phyloP scores from a whole-genome alignment of 2,888 invertebrate species.

The Lottia gigantea region DNA sequence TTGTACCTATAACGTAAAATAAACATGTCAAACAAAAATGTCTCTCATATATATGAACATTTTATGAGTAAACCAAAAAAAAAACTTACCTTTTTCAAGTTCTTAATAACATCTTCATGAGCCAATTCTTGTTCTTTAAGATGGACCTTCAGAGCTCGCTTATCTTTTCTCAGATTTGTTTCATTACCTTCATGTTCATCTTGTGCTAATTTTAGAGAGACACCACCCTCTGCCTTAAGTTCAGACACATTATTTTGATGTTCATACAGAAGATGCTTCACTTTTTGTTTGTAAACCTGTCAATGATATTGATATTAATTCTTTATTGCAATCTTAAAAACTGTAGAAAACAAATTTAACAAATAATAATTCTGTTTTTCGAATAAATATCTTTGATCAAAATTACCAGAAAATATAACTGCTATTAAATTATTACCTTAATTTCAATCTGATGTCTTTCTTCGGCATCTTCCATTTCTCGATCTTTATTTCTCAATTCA shows the following conservation, averaged over 20 bases:
- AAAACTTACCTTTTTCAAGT: constrained; percentile 75
- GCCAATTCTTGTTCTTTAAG: constrained; percentile 78
- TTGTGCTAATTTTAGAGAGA: constrained; percentile 81
- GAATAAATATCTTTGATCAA: no score
- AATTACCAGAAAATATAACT: no score
- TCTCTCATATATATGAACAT: no score
- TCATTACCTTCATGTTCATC: constrained; percentile 85
- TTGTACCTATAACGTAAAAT: no score
- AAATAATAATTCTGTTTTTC: no score
- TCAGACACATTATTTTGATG: constrained; percentile 88
- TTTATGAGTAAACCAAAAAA: no score
- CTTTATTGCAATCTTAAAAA: no score
- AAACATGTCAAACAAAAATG: no score
- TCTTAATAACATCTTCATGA: constrained; percentile 79
- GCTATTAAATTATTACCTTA: constrained; percentile 72
- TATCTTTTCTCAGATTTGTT: constrained; percentile 80
- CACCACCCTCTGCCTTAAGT: constrained; percentile 78
- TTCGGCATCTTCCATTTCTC: constrained; percentile 87
- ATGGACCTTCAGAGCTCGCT: constrained; percentile 76
- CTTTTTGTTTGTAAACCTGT: constrained; percentile 86
- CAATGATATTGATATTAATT: neutral
- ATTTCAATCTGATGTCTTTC: constrained; percentile 89
- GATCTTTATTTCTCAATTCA: constrained; percentile 78
- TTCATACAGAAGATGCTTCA: constrained; percentile 91
- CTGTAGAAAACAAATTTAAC: no score